phyloP scores from a whole-genome alignment of 2,888 invertebrate genomes.

The Pachliopta kotzebuea region DNA sequence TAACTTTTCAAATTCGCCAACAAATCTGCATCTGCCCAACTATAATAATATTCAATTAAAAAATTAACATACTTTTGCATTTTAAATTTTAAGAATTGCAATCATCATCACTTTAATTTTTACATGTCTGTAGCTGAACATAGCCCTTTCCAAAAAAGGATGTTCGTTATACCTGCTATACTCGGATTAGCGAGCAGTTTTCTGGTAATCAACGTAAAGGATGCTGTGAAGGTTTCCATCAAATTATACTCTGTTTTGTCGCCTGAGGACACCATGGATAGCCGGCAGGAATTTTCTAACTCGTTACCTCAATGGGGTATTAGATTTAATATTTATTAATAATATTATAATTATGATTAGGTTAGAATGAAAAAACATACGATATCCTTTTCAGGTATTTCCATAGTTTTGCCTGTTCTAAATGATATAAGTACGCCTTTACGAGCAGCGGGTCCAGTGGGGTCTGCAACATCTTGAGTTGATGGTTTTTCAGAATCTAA shows the following conservation, averaged over 20 bases:
- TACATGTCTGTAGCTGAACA: no score
- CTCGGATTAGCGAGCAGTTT: no score
- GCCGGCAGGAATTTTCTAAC: no score
- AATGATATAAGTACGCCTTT: conserved; percentile 91
- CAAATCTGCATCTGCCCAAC: conserved; percentile 94
- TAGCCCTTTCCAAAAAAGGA: no score
- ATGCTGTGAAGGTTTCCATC: no score
- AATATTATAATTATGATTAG: conserved; percentile 30
- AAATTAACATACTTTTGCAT: neutral
- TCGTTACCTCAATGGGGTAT: no score
- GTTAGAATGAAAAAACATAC: conserved; percentile 78
- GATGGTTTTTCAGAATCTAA: conserved; percentile 69
- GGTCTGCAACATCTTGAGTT: conserved; percentile 81
- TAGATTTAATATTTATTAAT: no score
- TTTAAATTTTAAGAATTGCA: neutral
- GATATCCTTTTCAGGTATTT: conserved; percentile 91
- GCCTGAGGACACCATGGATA: no score
- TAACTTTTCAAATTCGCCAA: conserved; percentile 97
- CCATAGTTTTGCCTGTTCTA: conserved; percentile 89
- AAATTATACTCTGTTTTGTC: no score
- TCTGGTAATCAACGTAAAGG: no score
- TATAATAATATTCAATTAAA: conserved; percentile 54
- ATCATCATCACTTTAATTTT: no score
- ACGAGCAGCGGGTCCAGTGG: conserved; percentile 88
- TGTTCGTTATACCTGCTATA: no score